Base-by-base conservation (phyloP, 1,140 invertebrate species). In the Agrypnia vestita region DNA sequence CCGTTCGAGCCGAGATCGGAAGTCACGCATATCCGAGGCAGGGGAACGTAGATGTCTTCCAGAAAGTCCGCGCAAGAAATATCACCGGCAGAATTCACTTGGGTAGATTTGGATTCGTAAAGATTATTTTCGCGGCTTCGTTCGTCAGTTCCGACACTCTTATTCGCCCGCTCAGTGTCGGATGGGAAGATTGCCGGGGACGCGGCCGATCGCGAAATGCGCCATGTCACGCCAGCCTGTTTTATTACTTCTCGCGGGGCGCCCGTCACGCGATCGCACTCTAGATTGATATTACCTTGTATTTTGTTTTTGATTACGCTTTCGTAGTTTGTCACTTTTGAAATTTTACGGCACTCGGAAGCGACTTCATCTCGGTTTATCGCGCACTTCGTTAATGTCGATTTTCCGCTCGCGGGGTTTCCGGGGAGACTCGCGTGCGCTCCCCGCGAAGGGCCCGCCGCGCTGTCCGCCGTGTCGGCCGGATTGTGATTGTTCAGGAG, bases 401-500 rank as follows among this genome's bases (percentile, higher is more conserved):
- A n/a, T n/a, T n/a, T n/a, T n/a, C n/a, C n/a, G n/a, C n/a, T n/a
- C 12, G 13, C 51, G 13, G 25, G 4, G 1, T 51, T 73, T 73
- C 69, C 47, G 1, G 69, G 53, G 46, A 9, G 46, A 35, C 21
- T 35, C 12, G 47, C 69, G 49, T 44, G 17, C 49, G 47, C 11
- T 4, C 11, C 53, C 53, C 19, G 69, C 8, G 25, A 25, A 21
- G 64, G 44, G 25, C 13, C n/a, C 15, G 64, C 67, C 43, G 17
- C 53, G 19, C 56, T 71, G 13, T 21, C 17, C 43, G 15, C n/a
- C 19, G 43, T 83, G 55, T 83, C 82, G 17, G 11, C 74, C n/a
- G 76, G 69, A 53, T 76, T 83, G 72, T 83, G 82, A 76, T 83
- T 79, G 61, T 83, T 80, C 13, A 83, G 49, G 7, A 83, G 56